These are phyloP conservation scores for Noturus placidus DNA, from an alignment of 2,113 vertebrate genomes.

Conservation along the genomic window DNA sequence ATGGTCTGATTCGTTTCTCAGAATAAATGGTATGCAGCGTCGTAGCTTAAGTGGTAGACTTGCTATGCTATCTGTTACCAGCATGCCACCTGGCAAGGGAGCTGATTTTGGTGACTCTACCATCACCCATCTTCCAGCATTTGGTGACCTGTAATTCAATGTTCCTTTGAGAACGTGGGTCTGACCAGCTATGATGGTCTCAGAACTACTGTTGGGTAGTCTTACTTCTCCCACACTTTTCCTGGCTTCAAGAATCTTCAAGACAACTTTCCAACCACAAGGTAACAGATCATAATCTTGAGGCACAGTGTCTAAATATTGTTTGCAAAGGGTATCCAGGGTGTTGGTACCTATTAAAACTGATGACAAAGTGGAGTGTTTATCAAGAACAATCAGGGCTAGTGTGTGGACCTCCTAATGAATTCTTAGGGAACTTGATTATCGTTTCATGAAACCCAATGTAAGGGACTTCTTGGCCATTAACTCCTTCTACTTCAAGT, in stretches of 20 bases:
- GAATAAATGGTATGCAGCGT: too few species aligned
- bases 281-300: not conserved
- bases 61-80: too few species aligned
- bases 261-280: not conserved
- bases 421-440: not conserved
- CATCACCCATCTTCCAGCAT: too few species aligned
- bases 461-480: not conserved
- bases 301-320: not conserved
- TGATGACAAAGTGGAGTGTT: not conserved
- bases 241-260: not conserved
- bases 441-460: not conserved
- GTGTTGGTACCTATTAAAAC: not conserved
- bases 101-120: too few species aligned
- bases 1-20: too few species aligned
- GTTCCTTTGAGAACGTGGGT: not conserved
- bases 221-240: not conserved
- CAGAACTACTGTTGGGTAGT: not conserved
- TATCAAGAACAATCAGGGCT: not conserved
- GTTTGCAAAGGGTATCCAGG: not conserved
- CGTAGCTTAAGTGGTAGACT: too few species aligned
- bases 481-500: not conserved
- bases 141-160: not conserved
- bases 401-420: not conserved
- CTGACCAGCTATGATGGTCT: not conserved
- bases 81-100: too few species aligned